Percentiles rank a stretch among this genome's conserved stretches.
Conservation (phyloP, 2,113 vertebrate genomes). For the Notothenia coriiceps region DNA sequence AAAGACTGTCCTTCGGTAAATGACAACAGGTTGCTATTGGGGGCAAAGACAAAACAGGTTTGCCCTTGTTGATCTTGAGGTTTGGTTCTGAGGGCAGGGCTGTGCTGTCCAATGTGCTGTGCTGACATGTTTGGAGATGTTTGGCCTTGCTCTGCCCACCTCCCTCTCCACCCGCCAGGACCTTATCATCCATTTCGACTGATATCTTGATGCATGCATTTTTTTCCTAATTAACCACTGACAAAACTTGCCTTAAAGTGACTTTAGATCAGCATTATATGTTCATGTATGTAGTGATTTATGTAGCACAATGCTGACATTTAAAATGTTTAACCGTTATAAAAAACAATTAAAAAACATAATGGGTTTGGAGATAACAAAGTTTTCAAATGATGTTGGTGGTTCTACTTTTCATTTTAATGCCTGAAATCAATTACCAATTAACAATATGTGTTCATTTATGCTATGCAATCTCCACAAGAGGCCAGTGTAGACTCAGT, state of each 20-base stretch:
- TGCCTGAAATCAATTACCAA: constrained; percentile 10
- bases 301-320: neutral
- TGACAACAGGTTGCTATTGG: constrained; percentile 69
- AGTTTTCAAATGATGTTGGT: neutral
- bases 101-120: constrained; percentile 80
- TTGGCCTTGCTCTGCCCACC: constrained; percentile 74
- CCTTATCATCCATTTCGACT: constrained; percentile 53
- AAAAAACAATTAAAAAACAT: neutral
- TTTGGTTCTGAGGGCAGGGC: constrained; percentile 82
- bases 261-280: neutral
- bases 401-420: neutral
- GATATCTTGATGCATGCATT: constrained; percentile 46
- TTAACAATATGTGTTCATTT: constrained; percentile 26
- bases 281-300: too few species aligned
- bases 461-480: constrained; percentile 55
- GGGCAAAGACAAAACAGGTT: constrained; percentile 73
- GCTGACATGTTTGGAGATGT: constrained; percentile 86
- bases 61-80: constrained; percentile 83
- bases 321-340: neutral
- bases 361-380: neutral
- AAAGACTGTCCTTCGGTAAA: constrained; percentile 42
- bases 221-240: neutral
- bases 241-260: neutral
- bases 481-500: constrained; percentile 47
- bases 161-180: constrained; percentile 71